These are phyloP conservation scores for Ptyas mucosa DNA, from an alignment of 2,113 vertebrate species.

Conservation along the genomic window DNA sequence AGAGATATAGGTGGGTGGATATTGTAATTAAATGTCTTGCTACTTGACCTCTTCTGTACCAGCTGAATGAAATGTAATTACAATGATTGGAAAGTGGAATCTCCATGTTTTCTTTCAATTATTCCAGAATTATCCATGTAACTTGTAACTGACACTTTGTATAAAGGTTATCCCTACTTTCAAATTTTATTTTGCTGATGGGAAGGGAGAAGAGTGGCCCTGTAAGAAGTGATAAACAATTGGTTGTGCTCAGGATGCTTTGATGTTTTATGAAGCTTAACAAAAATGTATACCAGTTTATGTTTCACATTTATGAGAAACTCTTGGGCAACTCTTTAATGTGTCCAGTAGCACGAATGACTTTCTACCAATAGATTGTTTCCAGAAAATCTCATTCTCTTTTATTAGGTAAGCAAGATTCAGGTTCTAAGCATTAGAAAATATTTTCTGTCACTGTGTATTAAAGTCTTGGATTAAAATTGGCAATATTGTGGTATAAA, in stretches of 20 bases:
- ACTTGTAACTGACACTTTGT: background rate
- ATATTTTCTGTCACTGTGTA: background rate
- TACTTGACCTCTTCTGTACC: slow-evolving; percentile 9
- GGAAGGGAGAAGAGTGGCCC: background rate
- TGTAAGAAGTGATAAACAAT: background rate
- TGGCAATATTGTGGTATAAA: background rate
- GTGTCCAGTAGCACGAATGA: background rate
- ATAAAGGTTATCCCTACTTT: background rate
- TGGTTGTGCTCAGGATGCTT: background rate
- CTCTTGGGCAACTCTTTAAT: background rate
- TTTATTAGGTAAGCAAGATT: background rate
- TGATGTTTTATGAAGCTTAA: background rate
- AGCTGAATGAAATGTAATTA: slow-evolving; percentile 28
- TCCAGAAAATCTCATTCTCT: background rate
- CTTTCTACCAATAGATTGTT: background rate
- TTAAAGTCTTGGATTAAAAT: background rate
- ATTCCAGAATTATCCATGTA: background rate
- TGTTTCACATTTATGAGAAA: background rate
- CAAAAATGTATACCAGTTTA: background rate
- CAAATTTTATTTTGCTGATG: background rate
- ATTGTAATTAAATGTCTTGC: slow-evolving; percentile 43
- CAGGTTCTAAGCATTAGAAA: background rate
- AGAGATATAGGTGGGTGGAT: background rate
- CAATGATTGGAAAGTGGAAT: slow-evolving; percentile 3
- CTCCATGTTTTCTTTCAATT: background rate